phyloP scores from a whole-genome alignment of 2,888 invertebrate species.

The Eupithecia tripunctaria region DNA sequence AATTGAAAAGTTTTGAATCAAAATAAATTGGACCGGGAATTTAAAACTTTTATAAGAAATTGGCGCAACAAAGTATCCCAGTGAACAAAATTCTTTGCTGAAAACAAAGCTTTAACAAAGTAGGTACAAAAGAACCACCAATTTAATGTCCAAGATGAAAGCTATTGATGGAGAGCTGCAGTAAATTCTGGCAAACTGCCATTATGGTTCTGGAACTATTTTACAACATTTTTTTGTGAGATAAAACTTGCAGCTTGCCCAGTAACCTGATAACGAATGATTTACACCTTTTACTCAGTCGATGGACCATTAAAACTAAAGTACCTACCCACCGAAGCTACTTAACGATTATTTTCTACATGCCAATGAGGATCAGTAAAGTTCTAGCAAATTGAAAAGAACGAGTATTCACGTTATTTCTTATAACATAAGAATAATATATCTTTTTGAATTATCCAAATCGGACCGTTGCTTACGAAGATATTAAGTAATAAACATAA shows the following conservation, averaged over 20 bases:
- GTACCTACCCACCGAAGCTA: background rate
- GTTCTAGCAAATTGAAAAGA: too few species aligned
- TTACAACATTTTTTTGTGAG: slow-evolving; percentile 32
- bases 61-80: background rate
- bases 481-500: too few species aligned
- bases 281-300: slow-evolving; percentile 17
- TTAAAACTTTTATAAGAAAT: slow-evolving; percentile 7
- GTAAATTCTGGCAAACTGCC: slow-evolving; percentile 32
- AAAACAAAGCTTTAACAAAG: slow-evolving; percentile 11
- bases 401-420: too few species aligned
- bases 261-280: slow-evolving; percentile 30
- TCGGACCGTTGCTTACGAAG: too few species aligned
- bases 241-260: slow-evolving; percentile 27
- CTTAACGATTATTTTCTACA: slow-evolving; percentile 2
- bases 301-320: slow-evolving; percentile 18
- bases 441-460: too few species aligned
- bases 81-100: background rate
- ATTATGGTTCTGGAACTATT: slow-evolving; percentile 29
- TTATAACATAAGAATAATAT: too few species aligned
- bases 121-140: background rate
- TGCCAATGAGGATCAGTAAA: too few species aligned
- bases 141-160: slow-evolving; percentile 22
- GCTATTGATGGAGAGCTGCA: slow-evolving; percentile 22
- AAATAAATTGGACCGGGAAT: slow-evolving; percentile 3
- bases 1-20: background rate